Evolutionary conservation across 2,113 vertebrate genomes (phyloP).

Genomic region (Stegostoma tigrinum): DNA sequence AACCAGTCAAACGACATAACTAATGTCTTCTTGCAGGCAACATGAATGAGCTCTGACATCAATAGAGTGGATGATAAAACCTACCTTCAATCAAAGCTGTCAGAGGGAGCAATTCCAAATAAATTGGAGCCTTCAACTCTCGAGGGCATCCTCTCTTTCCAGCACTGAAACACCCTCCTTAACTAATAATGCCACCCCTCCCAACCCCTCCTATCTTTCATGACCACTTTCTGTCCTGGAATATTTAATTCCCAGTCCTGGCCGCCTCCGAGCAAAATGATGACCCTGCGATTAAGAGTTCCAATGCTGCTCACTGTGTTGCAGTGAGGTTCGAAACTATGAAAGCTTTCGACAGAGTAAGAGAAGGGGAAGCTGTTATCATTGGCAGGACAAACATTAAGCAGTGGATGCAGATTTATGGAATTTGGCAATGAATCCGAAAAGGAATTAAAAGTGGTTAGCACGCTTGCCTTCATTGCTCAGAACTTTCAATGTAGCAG

Average conservation of each 20-base stretch:
- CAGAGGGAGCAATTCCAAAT: neutral
- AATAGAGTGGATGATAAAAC: neutral
- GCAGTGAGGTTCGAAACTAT: neutral
- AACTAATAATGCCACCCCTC: no score
- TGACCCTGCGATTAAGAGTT: neutral
- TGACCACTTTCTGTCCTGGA: no score
- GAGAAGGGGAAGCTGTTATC: neutral
- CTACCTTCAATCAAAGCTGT: neutral
- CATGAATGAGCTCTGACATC: neutral
- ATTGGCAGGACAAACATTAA: neutral
- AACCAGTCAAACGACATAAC: no score
- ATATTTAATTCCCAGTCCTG: no score
- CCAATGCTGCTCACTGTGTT: neutral
- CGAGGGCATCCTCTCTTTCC: no score
- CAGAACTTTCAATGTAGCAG: no score
- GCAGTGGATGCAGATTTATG: neutral
- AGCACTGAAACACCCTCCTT: no score
- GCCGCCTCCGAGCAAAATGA: neutral
- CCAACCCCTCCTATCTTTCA: no score
- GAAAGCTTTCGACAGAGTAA: neutral
- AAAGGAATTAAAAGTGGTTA: no score
- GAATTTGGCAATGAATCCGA: neutral
- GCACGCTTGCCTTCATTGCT: no score
- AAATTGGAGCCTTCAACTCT: no score
- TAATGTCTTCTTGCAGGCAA: no score